phyloP scores from a whole-genome alignment of 2,888 invertebrate species.

The Melanostoma scalare region DNA sequence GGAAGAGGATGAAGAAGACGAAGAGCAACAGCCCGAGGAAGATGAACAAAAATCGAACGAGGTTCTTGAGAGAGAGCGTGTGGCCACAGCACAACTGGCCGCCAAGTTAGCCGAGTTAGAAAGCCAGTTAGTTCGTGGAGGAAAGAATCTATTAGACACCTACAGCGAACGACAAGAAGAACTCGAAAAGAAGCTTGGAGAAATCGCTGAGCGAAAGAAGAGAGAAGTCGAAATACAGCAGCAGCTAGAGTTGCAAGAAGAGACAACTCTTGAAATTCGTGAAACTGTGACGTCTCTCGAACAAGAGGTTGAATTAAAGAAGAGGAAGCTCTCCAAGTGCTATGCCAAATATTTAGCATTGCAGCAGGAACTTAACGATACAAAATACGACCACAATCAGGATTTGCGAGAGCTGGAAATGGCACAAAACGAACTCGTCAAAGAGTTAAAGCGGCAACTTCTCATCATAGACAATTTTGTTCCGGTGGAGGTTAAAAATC shows the following conservation, averaged over 20 bases:
- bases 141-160: constrained; percentile 96
- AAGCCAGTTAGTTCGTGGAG: constrained; percentile 96
- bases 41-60: constrained; percentile 80
- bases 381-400: constrained; percentile 93
- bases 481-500: constrained; percentile 90
- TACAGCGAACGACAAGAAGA: constrained; percentile 96
- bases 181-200: constrained; percentile 91
- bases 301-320: constrained; percentile 98
- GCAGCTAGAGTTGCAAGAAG: constrained; percentile 95
- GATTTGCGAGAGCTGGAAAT: constrained; percentile 96
- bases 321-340: constrained; percentile 94
- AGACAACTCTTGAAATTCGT: constrained; percentile 93
- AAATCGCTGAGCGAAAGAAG: constrained; percentile 92
- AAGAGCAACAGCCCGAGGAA: constrained; percentile 80
- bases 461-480: constrained; percentile 95
- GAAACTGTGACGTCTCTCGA: constrained; percentile 95
- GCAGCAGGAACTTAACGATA: constrained; percentile 91
- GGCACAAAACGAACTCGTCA: constrained; percentile 94
- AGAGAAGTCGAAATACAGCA: constrained; percentile 94
- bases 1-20: constrained; percentile 80
- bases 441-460: constrained; percentile 94
- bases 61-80: constrained; percentile 86
- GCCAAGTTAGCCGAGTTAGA: constrained; percentile 92
- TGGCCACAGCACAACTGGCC: constrained; percentile 89
- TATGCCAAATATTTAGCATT: constrained; percentile 89